These are phyloP conservation scores for Strigamia crassipes DNA, from an alignment of 2,888 invertebrate species.

Conservation along the genomic window DNA sequence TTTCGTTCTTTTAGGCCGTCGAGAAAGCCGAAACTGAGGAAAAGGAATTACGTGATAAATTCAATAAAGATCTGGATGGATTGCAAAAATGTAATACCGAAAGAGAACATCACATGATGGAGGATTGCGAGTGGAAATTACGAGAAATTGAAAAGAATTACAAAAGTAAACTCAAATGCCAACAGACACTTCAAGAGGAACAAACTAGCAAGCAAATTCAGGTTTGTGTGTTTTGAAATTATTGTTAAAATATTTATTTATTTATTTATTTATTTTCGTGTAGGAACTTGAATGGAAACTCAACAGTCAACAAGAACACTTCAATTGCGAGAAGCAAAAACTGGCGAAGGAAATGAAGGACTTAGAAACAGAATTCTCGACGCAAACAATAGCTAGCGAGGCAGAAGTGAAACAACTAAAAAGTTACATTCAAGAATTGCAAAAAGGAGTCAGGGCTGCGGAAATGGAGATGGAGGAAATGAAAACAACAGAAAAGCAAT, in stretches of 20 bases:
- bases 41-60: constrained; percentile 32
- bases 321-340: constrained; percentile 50
- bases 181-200: constrained; percentile 62
- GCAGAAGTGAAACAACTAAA: constrained; percentile 65
- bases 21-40: constrained; percentile 43
- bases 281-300: constrained; percentile 43
- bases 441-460: constrained; percentile 64
- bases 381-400: constrained; percentile 56
- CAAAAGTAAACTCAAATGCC: constrained; percentile 66
- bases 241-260: constrained; percentile 49
- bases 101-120: constrained; percentile 73
- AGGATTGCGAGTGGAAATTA: constrained; percentile 84
- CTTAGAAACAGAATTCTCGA: constrained; percentile 54
- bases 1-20: not conserved
- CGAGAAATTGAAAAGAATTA: constrained; percentile 74
- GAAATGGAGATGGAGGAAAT: constrained; percentile 66
- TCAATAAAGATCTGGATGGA: constrained; percentile 65
- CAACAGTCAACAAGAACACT: constrained; percentile 47
- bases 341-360: constrained; percentile 53
- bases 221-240: constrained; percentile 66
- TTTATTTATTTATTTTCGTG: constrained; percentile 20
- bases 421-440: constrained; percentile 67
- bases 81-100: constrained; percentile 69
- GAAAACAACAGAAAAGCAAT: constrained; percentile 64
- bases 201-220: constrained; percentile 73